Evolutionary conservation across 1,140 invertebrate genomes (phyloP), one percentile per base, ranked within the genome.

Genomic region (Heliconius congener): DNA sequence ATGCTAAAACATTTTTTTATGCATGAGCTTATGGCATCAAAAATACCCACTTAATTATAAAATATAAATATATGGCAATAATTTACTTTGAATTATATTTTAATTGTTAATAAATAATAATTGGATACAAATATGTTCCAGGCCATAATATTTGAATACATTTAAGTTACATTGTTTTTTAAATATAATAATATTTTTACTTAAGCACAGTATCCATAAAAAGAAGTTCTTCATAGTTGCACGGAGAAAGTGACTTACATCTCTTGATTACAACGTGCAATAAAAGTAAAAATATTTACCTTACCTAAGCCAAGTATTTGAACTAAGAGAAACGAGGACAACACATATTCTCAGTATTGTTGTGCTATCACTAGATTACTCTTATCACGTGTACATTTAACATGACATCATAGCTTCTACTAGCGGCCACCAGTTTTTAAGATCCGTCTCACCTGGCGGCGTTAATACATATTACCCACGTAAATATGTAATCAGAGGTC

Each of bases 341-440:
- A 42, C 13, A 42, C 23, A 30, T 78, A 74, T 78, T 74, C 77
- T 78, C 18, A 78, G 74, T 76, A 76, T 46, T 73, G 77, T 78
- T 71, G 74, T 71, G 73, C 60, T 79, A 79, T 79, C 78, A 74
- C 57, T 50, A 79, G 78, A 79, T 79, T 79, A 55, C 46, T 71
- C 23, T 79, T 79, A 74, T 79, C 73, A 79, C 19, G 34, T 74
- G 39, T 73, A 74, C 42, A 75, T 79, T 78, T 46, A 39, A 71
- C 73, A 88, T 88, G 88, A 88, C 87, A 87, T 88, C 85, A 88
- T 78, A 82, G 74, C 80, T 82, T 71, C 77, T 55, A 77, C 77
- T 30, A 30, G 11, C 60, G 57, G 46, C 30, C 18, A 74, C 80
- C 80, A 84, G 37, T 66, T 39, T 80, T 42, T 1, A 42, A n/a